phyloP scores from a whole-genome alignment of 2,113 vertebrate species.

The Neotoma lepida region DNA sequence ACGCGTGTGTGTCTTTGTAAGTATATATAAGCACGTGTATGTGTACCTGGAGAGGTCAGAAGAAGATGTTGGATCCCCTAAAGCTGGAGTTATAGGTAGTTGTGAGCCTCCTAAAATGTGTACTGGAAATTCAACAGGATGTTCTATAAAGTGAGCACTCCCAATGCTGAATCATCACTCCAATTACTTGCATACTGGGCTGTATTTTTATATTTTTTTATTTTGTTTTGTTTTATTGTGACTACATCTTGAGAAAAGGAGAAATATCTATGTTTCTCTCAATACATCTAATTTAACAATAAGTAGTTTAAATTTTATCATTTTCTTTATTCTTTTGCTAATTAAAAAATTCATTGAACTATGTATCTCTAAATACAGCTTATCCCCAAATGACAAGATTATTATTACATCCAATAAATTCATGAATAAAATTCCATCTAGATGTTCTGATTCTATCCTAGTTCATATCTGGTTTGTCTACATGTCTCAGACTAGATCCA shows the following conservation, averaged over 20 bases:
- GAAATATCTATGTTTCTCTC: not conserved
- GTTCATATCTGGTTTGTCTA: not conserved
- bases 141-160: not conserved
- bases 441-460: not conserved
- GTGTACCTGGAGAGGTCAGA: not conserved
- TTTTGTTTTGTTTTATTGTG: not conserved
- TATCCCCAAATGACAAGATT: not conserved
- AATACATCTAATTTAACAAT: slow-evolving; percentile 10
- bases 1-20: not conserved
- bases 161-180: not conserved
- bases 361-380: not conserved
- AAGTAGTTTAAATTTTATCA: not conserved
- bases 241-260: not conserved
- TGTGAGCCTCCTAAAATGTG: not conserved
- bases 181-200: not conserved
- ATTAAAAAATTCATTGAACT: not conserved
- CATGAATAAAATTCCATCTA: not conserved
- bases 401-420: not conserved
- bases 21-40: too few relatives aligned
- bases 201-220: not conserved
- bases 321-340: not conserved
- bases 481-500: not conserved
- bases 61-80: not conserved
- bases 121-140: not conserved
- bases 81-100: not conserved